These are phyloP conservation scores for Drosophila funebris DNA, from an alignment of 1,140 invertebrate species.

Conservation along the genomic window DNA sequence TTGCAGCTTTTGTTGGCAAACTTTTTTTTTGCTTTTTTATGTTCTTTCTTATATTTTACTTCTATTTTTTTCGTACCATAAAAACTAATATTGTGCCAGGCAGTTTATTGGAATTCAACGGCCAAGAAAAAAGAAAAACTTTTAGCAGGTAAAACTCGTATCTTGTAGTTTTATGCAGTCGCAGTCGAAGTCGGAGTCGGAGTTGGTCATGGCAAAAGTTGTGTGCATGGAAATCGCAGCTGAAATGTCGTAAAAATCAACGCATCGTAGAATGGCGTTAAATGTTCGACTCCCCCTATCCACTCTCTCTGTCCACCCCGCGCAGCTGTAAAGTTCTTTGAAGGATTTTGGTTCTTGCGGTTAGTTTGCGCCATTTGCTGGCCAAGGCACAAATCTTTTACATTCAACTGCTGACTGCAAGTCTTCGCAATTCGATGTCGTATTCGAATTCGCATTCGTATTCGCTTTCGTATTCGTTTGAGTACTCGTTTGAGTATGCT, in stretches of 20 bases:
- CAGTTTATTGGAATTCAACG: slow-evolving; percentile 72
- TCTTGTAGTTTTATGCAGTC: slow-evolving; percentile 76
- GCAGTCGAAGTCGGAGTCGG: slow-evolving; percentile 2
- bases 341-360: slow-evolving; percentile 61
- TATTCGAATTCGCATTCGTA: not conserved
- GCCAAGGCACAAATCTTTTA: slow-evolving; percentile 25
- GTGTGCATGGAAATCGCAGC: slow-evolving; percentile 55
- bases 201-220: slow-evolving; percentile 31
- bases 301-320: not conserved
- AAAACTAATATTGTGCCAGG: slow-evolving; percentile 78
- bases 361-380: slow-evolving; percentile 54
- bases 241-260: slow-evolving; percentile 75
- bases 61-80: slow-evolving; percentile 46
- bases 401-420: slow-evolving; percentile 7
- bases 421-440: not conserved
- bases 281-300: slow-evolving; percentile 38
- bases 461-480: slow-evolving; percentile 27
- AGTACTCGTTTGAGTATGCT: slow-evolving; percentile 51
- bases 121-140: slow-evolving; percentile 43
- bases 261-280: slow-evolving; percentile 64
- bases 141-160: slow-evolving; percentile 56
- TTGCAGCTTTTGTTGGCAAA: slow-evolving; percentile 49
- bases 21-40: too few species aligned
- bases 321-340: slow-evolving; percentile 43
- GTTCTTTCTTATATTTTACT: too few species aligned